These are phyloP conservation scores for Aleiodes sp. DNA, from an alignment of 1,140 invertebrate species.

Conservation along the genomic window DNA sequence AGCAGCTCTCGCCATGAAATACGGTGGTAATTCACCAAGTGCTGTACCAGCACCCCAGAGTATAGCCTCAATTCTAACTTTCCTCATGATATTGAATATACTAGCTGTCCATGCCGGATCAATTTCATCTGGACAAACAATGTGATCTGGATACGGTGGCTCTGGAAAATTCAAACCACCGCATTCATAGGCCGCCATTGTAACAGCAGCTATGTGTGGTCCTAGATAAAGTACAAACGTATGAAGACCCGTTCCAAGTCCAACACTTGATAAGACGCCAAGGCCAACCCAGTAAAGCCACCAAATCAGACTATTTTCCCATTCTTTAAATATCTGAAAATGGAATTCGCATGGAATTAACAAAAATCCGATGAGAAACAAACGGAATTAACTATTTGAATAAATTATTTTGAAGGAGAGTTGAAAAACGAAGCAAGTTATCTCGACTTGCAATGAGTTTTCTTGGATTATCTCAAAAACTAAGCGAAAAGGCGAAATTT, in stretches of 20 bases:
- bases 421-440: no score
- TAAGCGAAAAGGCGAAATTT: no score
- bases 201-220: slow-evolving; percentile 92
- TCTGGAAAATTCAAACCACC: slow-evolving; percentile 93
- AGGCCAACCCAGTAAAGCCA: slow-evolving; percentile 94
- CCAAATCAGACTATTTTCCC: slow-evolving; percentile 73
- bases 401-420: no score
- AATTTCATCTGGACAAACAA: slow-evolving; percentile 78
- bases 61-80: slow-evolving; percentile 96
- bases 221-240: slow-evolving; percentile 98
- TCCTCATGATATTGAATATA: slow-evolving; percentile 91
- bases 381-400: no score
- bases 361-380: no score
- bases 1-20: slow-evolving; percentile 97
- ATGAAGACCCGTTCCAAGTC: slow-evolving; percentile 96
- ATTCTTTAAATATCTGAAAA: slow-evolving; percentile 68
- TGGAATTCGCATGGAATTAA: slow-evolving; percentile 31
- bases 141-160: slow-evolving; percentile 89
- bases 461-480: no score
- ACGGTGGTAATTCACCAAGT: slow-evolving; percentile 93
- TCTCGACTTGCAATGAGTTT: no score
- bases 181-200: slow-evolving; percentile 97
- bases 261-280: slow-evolving; percentile 96
- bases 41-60: slow-evolving; percentile 99
- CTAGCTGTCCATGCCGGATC: slow-evolving; percentile 71